A percentile compares a stretch with the other conserved stretches of the same genome.
These are phyloP conservation scores for Poeciliopsis turrubarensis DNA, from an alignment of 2,113 vertebrate genomes.

Conservation along the genomic window DNA sequence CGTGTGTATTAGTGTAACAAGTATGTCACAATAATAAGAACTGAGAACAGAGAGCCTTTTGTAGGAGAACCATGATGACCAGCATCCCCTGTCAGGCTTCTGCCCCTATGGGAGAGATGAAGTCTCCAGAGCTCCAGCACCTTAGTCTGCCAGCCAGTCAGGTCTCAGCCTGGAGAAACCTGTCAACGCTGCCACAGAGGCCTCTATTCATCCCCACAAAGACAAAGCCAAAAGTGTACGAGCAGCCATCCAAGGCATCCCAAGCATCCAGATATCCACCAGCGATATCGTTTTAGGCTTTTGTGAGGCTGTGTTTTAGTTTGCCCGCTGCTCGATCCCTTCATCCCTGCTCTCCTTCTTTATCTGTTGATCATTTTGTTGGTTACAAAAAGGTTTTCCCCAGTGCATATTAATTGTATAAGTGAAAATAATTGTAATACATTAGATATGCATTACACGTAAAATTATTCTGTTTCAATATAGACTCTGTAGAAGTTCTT, in stretches of 20 bases:
- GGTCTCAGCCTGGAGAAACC: conserved; percentile 65
- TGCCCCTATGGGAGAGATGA: conserved; percentile 53
- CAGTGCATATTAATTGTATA: not conserved
- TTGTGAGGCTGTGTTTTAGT: conserved; percentile 56
- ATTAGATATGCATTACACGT: not conserved
- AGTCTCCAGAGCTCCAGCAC: conserved; percentile 54
- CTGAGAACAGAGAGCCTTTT: conserved; percentile 72
- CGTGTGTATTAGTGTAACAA: conserved; percentile 42
- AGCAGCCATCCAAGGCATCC: conserved; percentile 75
- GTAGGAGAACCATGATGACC: conserved; percentile 55
- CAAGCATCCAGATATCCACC: conserved; percentile 78
- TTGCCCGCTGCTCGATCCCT: conserved; percentile 17
- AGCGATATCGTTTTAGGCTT: conserved; percentile 78
- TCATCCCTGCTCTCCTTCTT: conserved; percentile 23
- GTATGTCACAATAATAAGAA: conserved; percentile 57
- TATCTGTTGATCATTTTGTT: conserved; percentile 15
- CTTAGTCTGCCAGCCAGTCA: conserved; percentile 56
- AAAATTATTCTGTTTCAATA: not conserved
- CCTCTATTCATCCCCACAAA: conserved; percentile 77
- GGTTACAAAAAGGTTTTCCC: not conserved
- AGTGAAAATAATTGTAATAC: not conserved
- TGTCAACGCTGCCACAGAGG: conserved; percentile 82
- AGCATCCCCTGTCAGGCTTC: conserved; percentile 59
- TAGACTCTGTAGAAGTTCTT: not conserved
- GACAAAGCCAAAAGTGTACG: conserved; percentile 80